Percentiles rank a stretch among this genome's conserved stretches.
These are phyloP conservation scores for Callimorpha dominula DNA, from an alignment of 2,888 invertebrate genomes.

Conservation along the genomic window DNA sequence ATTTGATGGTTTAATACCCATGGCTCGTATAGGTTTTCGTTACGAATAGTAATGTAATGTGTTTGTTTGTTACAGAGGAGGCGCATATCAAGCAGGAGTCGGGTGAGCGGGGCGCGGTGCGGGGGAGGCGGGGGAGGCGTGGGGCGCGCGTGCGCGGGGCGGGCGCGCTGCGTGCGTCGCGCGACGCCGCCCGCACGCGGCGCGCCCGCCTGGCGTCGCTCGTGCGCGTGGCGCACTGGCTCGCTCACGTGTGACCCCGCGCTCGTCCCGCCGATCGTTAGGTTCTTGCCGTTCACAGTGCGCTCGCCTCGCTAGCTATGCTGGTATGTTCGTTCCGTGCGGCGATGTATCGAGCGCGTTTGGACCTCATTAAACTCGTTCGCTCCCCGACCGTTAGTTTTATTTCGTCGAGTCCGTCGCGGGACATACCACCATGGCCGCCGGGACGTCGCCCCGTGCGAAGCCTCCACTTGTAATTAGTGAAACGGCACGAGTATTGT, in stretches of 20 bases:
- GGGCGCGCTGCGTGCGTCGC: constrained; percentile 33
- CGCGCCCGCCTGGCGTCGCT: constrained; percentile 23
- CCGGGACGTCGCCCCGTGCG: constrained; percentile 62
- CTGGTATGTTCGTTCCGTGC: constrained; percentile 82
- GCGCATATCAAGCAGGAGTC: constrained; percentile 65
- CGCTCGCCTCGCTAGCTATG: constrained; percentile 63
- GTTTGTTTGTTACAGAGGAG: constrained; percentile 58
- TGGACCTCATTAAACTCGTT: constrained; percentile 83
- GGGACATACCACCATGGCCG: constrained; percentile 52
- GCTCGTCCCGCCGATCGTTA: constrained; percentile 26
- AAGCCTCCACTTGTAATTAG: not conserved
- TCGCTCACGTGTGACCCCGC: constrained; percentile 34
- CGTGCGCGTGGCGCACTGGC: constrained; percentile 39
- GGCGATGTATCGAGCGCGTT: constrained; percentile 72
- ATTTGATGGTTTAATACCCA: no score
- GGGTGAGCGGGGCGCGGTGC: constrained; percentile 27
- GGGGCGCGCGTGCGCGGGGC: constrained; percentile 25
- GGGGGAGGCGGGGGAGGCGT: no score
- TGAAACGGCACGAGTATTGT: constrained; percentile 41
- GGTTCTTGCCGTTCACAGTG: constrained; percentile 53
- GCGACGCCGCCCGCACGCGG: constrained; percentile 11
- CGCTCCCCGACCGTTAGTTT: constrained; percentile 79
- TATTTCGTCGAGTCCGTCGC: constrained; percentile 61
- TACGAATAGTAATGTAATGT: not conserved
- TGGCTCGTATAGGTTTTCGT: no score